Base-by-base conservation (phyloP, 1,140 invertebrate species). In the Ceratosolen fusciceps region DNA sequence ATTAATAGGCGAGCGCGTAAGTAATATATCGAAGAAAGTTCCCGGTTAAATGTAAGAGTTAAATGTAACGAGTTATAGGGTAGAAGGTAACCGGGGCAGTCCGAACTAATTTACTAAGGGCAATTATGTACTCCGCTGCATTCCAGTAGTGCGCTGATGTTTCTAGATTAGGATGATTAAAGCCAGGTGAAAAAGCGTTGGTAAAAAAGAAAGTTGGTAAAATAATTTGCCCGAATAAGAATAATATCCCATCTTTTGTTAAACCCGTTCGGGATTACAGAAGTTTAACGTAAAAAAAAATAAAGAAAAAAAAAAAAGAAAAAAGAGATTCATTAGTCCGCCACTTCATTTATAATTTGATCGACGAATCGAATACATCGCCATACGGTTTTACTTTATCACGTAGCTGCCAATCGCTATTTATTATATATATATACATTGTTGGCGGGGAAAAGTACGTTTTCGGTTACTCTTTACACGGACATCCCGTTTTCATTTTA, bases 391-490 rank as follows among this genome's bases (percentile, higher is more conserved):
- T n/a, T n/a, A n/a, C 31, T 60, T 31, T 14, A 60, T 12, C 31
- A 31, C 26, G 58, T 60, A 31, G 29, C 31, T 60, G 2, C n/a
- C 37, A 24, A n/a, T 19, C 10, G 0, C 7, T 37, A 16, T 54
- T n/a, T 19, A 24, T 3, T 54, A 24, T 4, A n/a, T 54, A 2
- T 2, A n/a, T n/a, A n/a, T n/a, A n/a, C n/a, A n/a, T n/a, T n/a
- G n/a, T n/a, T n/a, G n/a, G n/a, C n/a, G n/a, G 74, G 24, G 52
- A 26, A 70, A 56, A 43, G 5, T 56, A 58, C 43, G 52, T 77
- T 77, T 77, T 71, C 49, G 75, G 29, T 54, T 49, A 67, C 47
- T 68, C 43, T 19, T 67, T 68, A 54, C 74, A n/a, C 43, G 1
- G 19, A 8, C 62, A 7, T 68, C 37, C 14, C 47, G 43, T 49